Base-by-base conservation (phyloP, 2,797 vertebrate species). In the Coluber constrictor region DNA sequence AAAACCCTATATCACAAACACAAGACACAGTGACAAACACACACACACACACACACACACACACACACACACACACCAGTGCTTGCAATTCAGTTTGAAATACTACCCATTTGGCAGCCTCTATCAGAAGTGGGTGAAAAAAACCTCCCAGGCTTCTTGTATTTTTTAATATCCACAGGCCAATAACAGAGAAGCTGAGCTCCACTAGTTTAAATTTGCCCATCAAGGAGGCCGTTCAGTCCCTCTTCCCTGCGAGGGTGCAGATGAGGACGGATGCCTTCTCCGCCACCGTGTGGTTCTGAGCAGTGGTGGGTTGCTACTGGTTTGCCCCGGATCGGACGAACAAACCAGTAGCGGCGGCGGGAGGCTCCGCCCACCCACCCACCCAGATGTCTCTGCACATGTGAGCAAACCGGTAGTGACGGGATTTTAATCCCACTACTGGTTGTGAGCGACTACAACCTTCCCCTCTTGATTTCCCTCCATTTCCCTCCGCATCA, bases 381-480 rank as follows among this genome's bases (percentile, higher is more conserved):
- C n/a, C n/a, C 5, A 5, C 47, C 47, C 0, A 5, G 47, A 47
- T 47, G 47, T 47, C 47, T 47, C 47, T 47, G 47, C 5, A 7
- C 47, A 47, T 47, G 47, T 6, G 47, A 47, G 47, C 47, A 47
- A 47, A 47, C 47, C 47, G 6, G 47, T 47, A 47, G 47, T 6
- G 5, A 7, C 47, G 47, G 47, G 47, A 47, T 47, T 47, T 47
- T 47, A 47, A 47, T 47, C 47, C 47, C 47, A 47, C 47, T 47
- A 47, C 47, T 47, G 47, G 47, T 47, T 47, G 93, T 87, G 91
- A 92, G 86, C 91, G 55, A 90, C 83, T 94, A 88, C 47, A 92
- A 95, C 94, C 95, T 91, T 96, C 90, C 90, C 56, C 88, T 93
- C 96, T 97, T 92, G 92, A 97, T 97, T 96, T 95, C 27, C 27